These are phyloP conservation scores for Amphipyra tragopoginis DNA, from an alignment of 2,888 invertebrate species.

Conservation along the genomic window DNA sequence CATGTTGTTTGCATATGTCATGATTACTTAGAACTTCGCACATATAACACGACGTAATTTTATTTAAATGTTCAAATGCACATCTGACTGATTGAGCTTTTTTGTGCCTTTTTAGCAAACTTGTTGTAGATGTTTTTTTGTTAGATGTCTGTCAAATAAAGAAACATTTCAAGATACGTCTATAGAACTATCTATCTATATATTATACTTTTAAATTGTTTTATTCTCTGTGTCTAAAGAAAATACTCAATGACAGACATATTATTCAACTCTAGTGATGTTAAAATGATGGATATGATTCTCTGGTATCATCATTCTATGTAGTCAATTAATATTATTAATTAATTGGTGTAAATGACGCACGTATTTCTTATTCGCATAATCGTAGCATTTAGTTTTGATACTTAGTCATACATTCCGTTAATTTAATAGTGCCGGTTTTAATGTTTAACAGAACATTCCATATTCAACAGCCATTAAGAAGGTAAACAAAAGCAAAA, in stretches of 20 bases:
- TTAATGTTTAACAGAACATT: too few species aligned
- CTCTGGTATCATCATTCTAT: too few species aligned
- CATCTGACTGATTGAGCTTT: constrained; percentile 4
- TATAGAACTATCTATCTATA: not conserved
- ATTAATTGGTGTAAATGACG: too few species aligned
- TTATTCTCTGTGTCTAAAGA: constrained; percentile 8
- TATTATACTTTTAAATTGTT: constrained; percentile 11
- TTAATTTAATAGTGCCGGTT: too few species aligned
- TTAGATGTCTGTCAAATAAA: constrained; percentile 27
- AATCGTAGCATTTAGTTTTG: too few species aligned
- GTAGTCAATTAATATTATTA: too few species aligned
- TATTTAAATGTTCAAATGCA: constrained; percentile 13
- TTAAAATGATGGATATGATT: too few species aligned
- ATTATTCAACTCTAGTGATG: too few species aligned
- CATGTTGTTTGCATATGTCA: constrained; percentile 21
- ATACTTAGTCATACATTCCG: too few species aligned
- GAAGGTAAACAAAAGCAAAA: too few species aligned
- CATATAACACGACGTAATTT: constrained; percentile 13
- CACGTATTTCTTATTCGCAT: too few species aligned
- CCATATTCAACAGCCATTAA: too few species aligned
- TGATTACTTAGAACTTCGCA: constrained; percentile 34
- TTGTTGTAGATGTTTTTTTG: constrained; percentile 1
- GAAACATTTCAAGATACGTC: constrained; percentile 20
- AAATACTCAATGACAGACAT: constrained; percentile 19
- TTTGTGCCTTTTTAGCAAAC: constrained; percentile 1